These are phyloP conservation scores for Tanytarsus gracilentus DNA, from an alignment of 2,888 invertebrate genomes.

Conservation along the genomic window DNA sequence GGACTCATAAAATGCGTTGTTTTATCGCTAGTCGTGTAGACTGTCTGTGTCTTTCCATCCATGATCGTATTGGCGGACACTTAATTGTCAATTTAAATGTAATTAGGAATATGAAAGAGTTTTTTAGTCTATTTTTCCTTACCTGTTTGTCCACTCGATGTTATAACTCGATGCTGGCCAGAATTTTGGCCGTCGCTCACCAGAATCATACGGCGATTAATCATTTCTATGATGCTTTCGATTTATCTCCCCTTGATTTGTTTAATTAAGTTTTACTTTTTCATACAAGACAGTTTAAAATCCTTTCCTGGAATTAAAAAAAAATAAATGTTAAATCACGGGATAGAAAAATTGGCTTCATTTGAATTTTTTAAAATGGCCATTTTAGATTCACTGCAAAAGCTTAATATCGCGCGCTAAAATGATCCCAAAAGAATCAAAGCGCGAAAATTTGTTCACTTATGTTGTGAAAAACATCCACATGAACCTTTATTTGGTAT, in stretches of 20 bases:
- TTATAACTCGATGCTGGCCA: slow-evolving; percentile 22
- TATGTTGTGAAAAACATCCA: slow-evolving; percentile 29
- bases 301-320: background rate
- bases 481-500: slow-evolving; percentile 14
- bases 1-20: slow-evolving; percentile 58
- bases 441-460: slow-evolving; percentile 23
- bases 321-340: background rate
- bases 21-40: slow-evolving; percentile 40
- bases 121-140: background rate
- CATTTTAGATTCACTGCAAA: too few species aligned
- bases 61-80: slow-evolving; percentile 41
- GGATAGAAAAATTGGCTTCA: background rate
- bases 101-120: background rate
- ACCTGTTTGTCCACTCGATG: slow-evolving; percentile 10
- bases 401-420: background rate
- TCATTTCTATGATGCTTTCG: too few species aligned
- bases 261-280: too few species aligned
- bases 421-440: background rate
- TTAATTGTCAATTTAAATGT: background rate
- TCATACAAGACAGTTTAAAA: background rate
- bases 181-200: slow-evolving; percentile 16
- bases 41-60: slow-evolving; percentile 43
- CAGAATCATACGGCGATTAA: slow-evolving; percentile 20
- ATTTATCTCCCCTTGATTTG: background rate
- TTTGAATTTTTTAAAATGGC: background rate